Conservation (phyloP, 2,888 invertebrate genomes). For the Xiphydria camelus region DNA sequence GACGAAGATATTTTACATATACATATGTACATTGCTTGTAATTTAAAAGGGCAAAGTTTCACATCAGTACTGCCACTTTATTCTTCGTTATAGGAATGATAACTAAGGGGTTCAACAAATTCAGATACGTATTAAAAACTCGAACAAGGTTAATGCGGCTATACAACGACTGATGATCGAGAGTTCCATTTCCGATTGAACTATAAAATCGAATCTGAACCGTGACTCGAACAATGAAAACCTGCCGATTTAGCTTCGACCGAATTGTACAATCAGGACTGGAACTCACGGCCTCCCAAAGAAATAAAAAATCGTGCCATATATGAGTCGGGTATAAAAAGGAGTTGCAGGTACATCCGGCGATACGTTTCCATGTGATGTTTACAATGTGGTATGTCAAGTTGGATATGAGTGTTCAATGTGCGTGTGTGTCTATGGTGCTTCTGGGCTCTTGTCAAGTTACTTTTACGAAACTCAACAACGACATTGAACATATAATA, state of each 20-base stretch:
- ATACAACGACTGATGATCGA: too few relatives aligned
- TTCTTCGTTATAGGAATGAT: background rate
- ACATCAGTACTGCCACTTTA: background rate
- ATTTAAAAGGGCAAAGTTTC: background rate
- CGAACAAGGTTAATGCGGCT: too few relatives aligned
- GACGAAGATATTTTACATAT: conserved; percentile 5
- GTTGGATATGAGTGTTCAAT: conserved; percentile 21
- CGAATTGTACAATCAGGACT: too few relatives aligned
- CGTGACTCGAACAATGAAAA: too few relatives aligned
- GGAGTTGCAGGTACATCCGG: too few relatives aligned
- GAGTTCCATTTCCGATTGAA: too few relatives aligned
- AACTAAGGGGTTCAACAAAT: background rate
- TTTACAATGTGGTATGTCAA: conserved; percentile 7
- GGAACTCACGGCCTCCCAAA: too few relatives aligned
- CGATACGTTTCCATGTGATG: too few relatives aligned
- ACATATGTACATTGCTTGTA: too few relatives aligned
- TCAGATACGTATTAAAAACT: background rate
- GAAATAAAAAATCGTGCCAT: background rate
- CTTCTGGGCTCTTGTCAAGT: conserved; percentile 26
- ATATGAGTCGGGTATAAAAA: background rate
- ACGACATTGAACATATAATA: conserved; percentile 54
- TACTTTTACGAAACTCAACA: conserved; percentile 18
- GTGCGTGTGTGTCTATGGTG: conserved; percentile 24
- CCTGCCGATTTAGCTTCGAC: too few relatives aligned
- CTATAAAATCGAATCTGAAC: too few relatives aligned